Base-by-base conservation (phyloP, 2,113 vertebrate species). In the Heterochromis multidens region DNA sequence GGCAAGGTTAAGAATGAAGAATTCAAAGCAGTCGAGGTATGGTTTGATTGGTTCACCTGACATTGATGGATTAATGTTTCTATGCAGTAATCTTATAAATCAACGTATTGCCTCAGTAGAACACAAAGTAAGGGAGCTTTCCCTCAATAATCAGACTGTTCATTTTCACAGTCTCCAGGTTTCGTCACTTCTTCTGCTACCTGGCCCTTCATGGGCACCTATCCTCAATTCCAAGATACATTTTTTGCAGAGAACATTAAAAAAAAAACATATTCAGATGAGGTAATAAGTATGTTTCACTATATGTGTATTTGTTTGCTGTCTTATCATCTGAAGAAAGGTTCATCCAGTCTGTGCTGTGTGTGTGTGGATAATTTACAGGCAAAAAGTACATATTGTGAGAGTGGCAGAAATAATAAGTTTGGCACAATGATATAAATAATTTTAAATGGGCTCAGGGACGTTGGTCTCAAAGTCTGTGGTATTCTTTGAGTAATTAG, bases 261-360 rank as follows among this genome's bases (percentile, higher is more conserved):
- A 61, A n/a, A 43, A 54, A 21, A 52, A 58, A 52, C 13, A 9
- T 7, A 54, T 31, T 76, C 3, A 52, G 27, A 9, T 62, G 2
- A 59, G 33, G 33, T 21, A 5, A 63, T 27, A 37, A 37, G 3
- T 23, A 8, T 21, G n/a, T 3, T 25, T 12, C 1, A 58, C n/a
- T 40, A 35, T 6, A 46, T 17, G 8, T 70, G 12, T 3, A 14
- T 92, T 89, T 33, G 91, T 94, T 94, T 81, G 94, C 94, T 54
- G 91, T 93, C 82, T 89, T 92, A 3, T 93, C 92, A 54, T 94
- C 89, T 61, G 94, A 56, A 16, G 93, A 92, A 46, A 95, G 81
- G 33, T 82, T 85, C 56, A 91, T 56, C 91, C 90, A 94, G 65
- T 94, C 94, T 95, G 78, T 27, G 16, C 7, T 33, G 40, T 29